These are phyloP conservation scores for Pristionchus arcanus DNA, from an alignment of 2,888 invertebrate species.

Conservation along the genomic window DNA sequence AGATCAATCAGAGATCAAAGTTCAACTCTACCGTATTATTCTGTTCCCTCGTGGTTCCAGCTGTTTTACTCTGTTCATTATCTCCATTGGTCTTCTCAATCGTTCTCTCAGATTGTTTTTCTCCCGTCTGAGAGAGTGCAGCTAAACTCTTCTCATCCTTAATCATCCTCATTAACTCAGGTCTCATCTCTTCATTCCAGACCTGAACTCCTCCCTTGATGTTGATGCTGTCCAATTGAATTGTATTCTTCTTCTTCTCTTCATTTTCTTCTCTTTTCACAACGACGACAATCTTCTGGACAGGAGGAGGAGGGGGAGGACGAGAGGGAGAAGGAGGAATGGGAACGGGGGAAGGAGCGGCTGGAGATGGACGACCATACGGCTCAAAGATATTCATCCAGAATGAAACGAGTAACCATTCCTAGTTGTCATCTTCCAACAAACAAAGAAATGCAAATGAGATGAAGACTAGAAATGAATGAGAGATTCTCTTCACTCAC, in stretches of 20 bases:
- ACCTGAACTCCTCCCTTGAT: not conserved
- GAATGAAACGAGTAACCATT: not conserved
- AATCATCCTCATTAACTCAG: not conserved
- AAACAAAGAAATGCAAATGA: not conserved
- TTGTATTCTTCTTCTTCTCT: not conserved
- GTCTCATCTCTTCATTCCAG: not conserved
- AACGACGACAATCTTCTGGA: conserved; percentile 1
- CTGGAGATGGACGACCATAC: not conserved
- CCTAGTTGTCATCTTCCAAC: not conserved
- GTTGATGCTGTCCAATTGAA: not conserved
- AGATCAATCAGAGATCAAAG: conserved; percentile 26
- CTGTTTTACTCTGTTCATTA: not conserved
- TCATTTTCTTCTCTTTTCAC: conserved; percentile 15
- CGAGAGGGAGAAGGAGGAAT: not conserved
- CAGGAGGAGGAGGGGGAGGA: not conserved
- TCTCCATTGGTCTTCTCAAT: not conserved
- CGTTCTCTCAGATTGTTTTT: conserved; percentile 6
- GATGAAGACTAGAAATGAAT: not conserved
- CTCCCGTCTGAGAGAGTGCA: not conserved
- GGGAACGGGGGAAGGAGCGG: not conserved
- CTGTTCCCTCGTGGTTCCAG: not conserved
- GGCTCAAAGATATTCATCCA: not conserved
- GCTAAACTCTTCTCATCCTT: not conserved
- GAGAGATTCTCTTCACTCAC: not conserved
- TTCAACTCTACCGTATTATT: not conserved